Base-by-base conservation (phyloP, 1,140 invertebrate genomes). In the Oppia nitens region DNA sequence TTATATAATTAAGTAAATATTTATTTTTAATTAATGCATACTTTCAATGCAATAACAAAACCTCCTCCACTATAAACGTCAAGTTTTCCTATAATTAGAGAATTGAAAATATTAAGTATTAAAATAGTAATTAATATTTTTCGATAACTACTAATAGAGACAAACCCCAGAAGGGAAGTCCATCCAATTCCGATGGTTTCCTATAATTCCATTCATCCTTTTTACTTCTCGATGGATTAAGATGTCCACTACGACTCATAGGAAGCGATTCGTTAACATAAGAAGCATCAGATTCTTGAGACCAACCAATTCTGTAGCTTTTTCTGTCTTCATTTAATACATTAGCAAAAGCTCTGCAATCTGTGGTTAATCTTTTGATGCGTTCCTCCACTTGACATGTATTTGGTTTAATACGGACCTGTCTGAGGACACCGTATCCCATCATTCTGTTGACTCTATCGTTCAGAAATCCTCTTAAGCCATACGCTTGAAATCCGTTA, bases 41-140 rank as follows among this genome's bases (percentile, higher is more conserved):
- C 32, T 23, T 66, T 66, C 3, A 80, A 60, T 23, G 69, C 65
- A 0, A 75, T 67, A 4, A 78, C 66, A 64, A 79, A 80, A 0
- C 78, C 78, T 27, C 78, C 78, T 2, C 77, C 78, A 24, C 69
- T 63, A 64, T 79, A 80, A 2, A 73, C 58, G 47, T 67, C 70
- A 48, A 73, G 65, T 21, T 68, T 65, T 3, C n/a, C n/a, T 40
- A 17, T 9, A 40, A 40, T 40, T 40, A 17, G 17, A 17, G 17
- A 40, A 40, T 40, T 6, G 32, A 40, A n/a, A n/a, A n/a, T n/a
- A n/a, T n/a, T n/a, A n/a, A n/a, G n/a, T n/a, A n/a, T n/a, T n/a
- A n/a, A n/a, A n/a, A n/a, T n/a, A n/a, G n/a, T n/a, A n/a, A n/a
- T n/a, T n/a, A n/a, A n/a, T n/a, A n/a, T n/a, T 40, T 40, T 40